These are phyloP conservation scores for Ormia ochracea DNA, from an alignment of 2,888 invertebrate species.

Conservation along the genomic window DNA sequence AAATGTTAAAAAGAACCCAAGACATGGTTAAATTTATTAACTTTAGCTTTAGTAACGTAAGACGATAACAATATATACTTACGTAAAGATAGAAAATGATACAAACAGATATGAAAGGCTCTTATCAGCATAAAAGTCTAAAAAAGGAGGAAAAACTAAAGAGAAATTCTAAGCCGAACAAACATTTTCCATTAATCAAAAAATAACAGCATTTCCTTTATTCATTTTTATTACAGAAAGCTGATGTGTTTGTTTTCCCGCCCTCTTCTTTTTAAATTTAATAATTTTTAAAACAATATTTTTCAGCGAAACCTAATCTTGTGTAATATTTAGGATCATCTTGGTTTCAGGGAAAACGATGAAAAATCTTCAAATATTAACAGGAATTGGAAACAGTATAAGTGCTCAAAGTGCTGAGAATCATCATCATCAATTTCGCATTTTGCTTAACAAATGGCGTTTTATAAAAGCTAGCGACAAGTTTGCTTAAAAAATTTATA, in stretches of 20 bases:
- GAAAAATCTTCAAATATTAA: too few relatives aligned
- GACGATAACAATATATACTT: not conserved
- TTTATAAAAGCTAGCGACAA: too few relatives aligned
- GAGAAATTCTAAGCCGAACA: not conserved
- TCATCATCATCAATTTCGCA: too few relatives aligned
- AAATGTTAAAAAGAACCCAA: not conserved
- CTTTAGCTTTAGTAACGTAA: constrained; percentile 4
- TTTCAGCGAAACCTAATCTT: too few relatives aligned
- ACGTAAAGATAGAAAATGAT: not conserved
- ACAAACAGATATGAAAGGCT: not conserved
- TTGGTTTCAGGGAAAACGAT: too few relatives aligned
- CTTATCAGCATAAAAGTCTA: not conserved
- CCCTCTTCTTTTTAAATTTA: not conserved
- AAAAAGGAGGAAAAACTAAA: not conserved
- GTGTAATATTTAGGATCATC: too few relatives aligned
- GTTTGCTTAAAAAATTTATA: too few relatives aligned
- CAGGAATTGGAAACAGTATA: too few relatives aligned
- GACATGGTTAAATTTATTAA: not conserved
- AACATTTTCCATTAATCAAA: constrained; percentile 23
- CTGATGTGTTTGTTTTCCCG: not conserved
- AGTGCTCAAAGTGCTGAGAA: too few relatives aligned
- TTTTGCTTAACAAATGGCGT: too few relatives aligned
- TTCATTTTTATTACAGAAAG: not conserved
- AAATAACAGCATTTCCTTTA: constrained; percentile 13
- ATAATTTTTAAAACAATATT: too few relatives aligned